Evolutionary conservation across 2,113 vertebrate species (phyloP), one percentile per base, ranked within the genome.

Genomic region (Loxodonta africana): DNA sequence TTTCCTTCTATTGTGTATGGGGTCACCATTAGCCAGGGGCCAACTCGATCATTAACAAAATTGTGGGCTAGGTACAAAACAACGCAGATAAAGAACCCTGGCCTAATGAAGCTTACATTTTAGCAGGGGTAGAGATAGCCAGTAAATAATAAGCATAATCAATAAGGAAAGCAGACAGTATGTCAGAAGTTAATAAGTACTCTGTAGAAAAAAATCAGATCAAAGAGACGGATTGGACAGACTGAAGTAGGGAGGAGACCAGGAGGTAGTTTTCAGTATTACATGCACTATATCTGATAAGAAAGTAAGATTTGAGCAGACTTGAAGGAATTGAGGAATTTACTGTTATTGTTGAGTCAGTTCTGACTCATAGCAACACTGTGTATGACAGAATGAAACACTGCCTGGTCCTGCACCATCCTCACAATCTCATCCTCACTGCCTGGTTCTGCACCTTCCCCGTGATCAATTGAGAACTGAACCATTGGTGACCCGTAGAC

Each of bases 91-190:
- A 65, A 95, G 53, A 83, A 80, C 15, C 4, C 86, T 74, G 33
- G 33, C 73, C 44, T 78, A 63, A 63, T 37, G 62, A 83, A 76
- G 8, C 62, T 94, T 96, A 94, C 85, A 85, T 96, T 96, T 96
- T 90, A 91, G 33, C 57, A 65, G n/a, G 57, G 10, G 44, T 62
- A 83, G 90, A 83, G 87, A 76, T 25, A 77, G 65, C 83, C 90
- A 83, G 62, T 93, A 95, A 93, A 94, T 89, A 74, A 92, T 85
- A 83, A 85, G 30, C 87, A 89, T 94, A 87, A 81, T 95, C 81
- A 89, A 67, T 77, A 91, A 90, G 83, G 77, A 41, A 91, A 69
- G 48, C 83, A 83, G 67, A 83, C 26, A 3, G n/a, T 80, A 60
- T 51, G 26, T 94, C 89, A 46, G 80, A 71, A 95, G 80, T 85